phyloP scores from a whole-genome alignment of 2,888 invertebrate genomes.

The Micropterix aruncella region DNA sequence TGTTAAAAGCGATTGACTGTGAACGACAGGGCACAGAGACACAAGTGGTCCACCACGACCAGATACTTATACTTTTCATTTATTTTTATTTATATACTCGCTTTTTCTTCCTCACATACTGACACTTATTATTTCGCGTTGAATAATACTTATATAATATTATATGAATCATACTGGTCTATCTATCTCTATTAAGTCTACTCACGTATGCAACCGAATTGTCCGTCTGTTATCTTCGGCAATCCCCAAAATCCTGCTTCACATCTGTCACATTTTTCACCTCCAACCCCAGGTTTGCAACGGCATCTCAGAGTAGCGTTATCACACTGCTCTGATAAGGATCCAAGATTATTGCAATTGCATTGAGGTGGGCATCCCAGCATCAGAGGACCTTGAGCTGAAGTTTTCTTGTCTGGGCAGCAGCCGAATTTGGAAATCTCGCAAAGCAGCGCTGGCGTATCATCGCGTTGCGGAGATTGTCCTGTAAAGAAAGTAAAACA shows the following conservation, averaged over 20 bases:
- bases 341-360: conserved; percentile 73
- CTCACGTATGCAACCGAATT: conserved; percentile 69
- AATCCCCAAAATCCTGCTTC: conserved; percentile 88
- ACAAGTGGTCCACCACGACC: no score
- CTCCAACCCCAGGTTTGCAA: conserved; percentile 85
- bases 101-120: no score
- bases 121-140: no score
- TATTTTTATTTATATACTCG: no score
- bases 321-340: conserved; percentile 68
- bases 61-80: no score
- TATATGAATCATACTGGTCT: no score
- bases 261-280: conserved; percentile 76
- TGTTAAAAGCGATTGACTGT: no score
- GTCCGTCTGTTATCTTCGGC: conserved; percentile 61
- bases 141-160: no score
- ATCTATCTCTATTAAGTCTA: conserved; percentile 12
- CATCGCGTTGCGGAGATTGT: no score
- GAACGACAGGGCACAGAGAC: no score
- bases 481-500: no score
- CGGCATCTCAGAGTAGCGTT: conserved; percentile 60
- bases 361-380: conserved; percentile 68
- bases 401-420: conserved; percentile 56
- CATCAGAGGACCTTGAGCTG: conserved; percentile 58
- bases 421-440: conserved; percentile 49
- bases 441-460: background rate